Conservation (phyloP, 1,140 invertebrate species). For the Drosophila bifasciata region DNA sequence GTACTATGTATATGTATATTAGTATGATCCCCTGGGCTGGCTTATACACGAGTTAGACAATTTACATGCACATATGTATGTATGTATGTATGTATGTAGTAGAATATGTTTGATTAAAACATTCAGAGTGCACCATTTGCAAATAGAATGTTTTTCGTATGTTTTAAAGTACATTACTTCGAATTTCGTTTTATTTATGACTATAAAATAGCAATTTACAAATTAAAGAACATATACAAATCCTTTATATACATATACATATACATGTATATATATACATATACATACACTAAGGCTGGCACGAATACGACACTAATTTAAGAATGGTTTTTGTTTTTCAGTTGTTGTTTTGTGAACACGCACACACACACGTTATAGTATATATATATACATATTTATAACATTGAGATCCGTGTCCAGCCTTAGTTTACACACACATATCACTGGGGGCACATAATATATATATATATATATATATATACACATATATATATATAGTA, state of each 20-base stretch:
- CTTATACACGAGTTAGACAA: too few species aligned
- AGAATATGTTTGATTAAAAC: conserved; percentile 6
- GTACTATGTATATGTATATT: too few species aligned
- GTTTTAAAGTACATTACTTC: conserved; percentile 56
- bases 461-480: conserved; percentile 29
- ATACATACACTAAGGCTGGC: conserved; percentile 70
- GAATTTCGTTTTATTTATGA: conserved; percentile 66
- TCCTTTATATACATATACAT: conserved; percentile 69
- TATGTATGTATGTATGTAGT: too few species aligned
- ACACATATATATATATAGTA: conserved; percentile 18
- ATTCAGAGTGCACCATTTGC: not conserved
- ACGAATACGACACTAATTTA: conserved; percentile 58
- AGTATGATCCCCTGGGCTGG: too few species aligned
- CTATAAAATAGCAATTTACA: conserved; percentile 78
- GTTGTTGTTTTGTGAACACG: conserved; percentile 58
- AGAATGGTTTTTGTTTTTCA: conserved; percentile 20
- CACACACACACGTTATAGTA: conserved; percentile 29
- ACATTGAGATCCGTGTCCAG: conserved; percentile 45
- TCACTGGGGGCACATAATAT: conserved; percentile 45
- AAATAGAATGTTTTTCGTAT: conserved; percentile 35
- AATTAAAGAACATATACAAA: conserved; percentile 80
- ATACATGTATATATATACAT: conserved; percentile 19
- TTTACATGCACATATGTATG: too few species aligned
- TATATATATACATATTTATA: conserved; percentile 59
- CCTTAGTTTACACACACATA: conserved; percentile 67